Evolutionary conservation across 1,140 invertebrate genomes (phyloP).

Genomic region (Solenopsis invicta): DNA sequence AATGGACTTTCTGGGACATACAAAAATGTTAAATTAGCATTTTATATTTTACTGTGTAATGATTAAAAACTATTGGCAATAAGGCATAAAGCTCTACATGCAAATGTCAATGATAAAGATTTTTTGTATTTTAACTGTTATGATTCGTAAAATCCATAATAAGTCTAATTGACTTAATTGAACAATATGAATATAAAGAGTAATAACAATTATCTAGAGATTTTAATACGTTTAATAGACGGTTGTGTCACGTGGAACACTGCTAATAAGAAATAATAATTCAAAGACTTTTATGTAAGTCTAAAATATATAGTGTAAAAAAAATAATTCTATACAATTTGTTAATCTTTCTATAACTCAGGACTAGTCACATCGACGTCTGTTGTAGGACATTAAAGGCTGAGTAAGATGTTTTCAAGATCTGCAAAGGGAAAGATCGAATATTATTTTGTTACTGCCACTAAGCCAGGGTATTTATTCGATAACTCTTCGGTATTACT

Average conservation of each 20-base stretch:
- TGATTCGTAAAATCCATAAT: not conserved
- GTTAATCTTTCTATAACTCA: not conserved
- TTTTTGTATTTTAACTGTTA: too few species aligned
- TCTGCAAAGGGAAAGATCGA: constrained; percentile 12
- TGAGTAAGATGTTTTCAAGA: constrained; percentile 62
- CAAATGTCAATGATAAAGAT: too few species aligned
- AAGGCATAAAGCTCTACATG: not conserved
- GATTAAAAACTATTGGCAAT: not conserved
- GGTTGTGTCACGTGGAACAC: not conserved
- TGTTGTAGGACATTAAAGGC: constrained; percentile 55
- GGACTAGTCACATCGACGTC: not conserved
- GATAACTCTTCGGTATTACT: too few species aligned
- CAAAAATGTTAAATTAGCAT: too few species aligned
- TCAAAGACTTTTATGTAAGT: not conserved
- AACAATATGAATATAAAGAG: not conserved
- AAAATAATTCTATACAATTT: constrained; percentile 6
- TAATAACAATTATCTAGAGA: not conserved
- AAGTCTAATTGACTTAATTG: not conserved
- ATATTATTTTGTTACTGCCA: not conserved
- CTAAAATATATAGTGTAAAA: constrained; percentile 18
- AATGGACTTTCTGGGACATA: too few species aligned
- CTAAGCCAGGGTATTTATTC: not conserved
- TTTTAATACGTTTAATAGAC: not conserved
- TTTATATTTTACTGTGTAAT: too few species aligned
- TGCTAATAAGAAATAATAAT: constrained; percentile 7